Evolutionary conservation across 1,140 invertebrate genomes (phyloP).

Genomic region (Zaprionus davidi): DNA sequence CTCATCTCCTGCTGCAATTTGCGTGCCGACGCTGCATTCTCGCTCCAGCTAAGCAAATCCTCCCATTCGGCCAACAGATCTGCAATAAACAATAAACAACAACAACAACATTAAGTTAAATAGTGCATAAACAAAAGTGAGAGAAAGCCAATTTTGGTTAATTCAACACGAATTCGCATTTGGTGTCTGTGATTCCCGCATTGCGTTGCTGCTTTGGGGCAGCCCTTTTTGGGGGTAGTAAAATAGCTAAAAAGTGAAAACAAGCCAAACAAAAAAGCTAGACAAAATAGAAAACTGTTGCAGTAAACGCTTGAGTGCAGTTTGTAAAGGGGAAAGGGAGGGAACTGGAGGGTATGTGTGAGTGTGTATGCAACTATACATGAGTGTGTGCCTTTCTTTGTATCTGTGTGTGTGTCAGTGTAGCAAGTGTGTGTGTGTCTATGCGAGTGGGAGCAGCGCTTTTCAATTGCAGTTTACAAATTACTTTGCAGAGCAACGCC

Average conservation of each 20-base stretch:
- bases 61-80: constrained; percentile 82
- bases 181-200: constrained; percentile 20
- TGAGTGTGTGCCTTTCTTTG: neutral
- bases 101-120: constrained; percentile 25
- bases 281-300: constrained; percentile 44
- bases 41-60: constrained; percentile 81
- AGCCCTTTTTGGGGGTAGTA: constrained; percentile 47
- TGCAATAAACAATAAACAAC: constrained; percentile 41
- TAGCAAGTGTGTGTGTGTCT: neutral
- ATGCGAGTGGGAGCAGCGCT: constrained; percentile 5
- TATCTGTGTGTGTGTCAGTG: constrained; percentile 3
- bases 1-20: constrained; percentile 83
- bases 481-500: constrained; percentile 23
- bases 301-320: constrained; percentile 32
- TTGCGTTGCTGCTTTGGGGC: neutral
- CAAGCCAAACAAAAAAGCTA: constrained; percentile 25
- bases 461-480: constrained; percentile 30
- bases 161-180: constrained; percentile 21
- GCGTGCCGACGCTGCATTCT: constrained; percentile 81
- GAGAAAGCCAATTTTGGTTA: constrained; percentile 54
- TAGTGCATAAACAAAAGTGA: constrained; percentile 29
- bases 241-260: constrained; percentile 66
- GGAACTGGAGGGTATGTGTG: neutral
- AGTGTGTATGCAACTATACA: neutral
- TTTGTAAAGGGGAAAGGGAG: neutral